Evolutionary conservation across 2,888 invertebrate genomes (phyloP).

Genomic region (Camponotus fellah): DNA sequence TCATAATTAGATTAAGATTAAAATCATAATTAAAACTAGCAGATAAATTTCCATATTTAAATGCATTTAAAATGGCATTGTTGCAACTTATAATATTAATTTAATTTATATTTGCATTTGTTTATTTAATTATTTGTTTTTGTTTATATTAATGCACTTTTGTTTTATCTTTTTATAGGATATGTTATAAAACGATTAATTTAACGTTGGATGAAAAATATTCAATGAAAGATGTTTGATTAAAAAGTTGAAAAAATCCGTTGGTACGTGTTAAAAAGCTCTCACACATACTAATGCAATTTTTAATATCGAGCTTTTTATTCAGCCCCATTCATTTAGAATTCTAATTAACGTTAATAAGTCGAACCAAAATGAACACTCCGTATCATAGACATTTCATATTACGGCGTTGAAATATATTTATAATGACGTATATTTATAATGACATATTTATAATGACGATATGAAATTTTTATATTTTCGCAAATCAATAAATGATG

Average conservation of each 20-base stretch:
- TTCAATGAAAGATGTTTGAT: slow-evolving; percentile 22
- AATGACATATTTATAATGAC: neutral
- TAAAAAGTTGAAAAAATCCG: slow-evolving; percentile 11
- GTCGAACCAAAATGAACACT: neutral
- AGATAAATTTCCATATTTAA: slow-evolving; percentile 1
- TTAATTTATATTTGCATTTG: slow-evolving; percentile 17
- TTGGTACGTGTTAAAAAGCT: neutral
- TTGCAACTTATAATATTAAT: slow-evolving; percentile 10
- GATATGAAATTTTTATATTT: neutral
- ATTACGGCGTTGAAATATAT: neutral
- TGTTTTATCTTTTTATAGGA: slow-evolving; percentile 14
- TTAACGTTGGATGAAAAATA: neutral
- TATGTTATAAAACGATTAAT: slow-evolving; percentile 14
- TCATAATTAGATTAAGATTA: neutral
- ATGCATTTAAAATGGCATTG: slow-evolving; percentile 5
- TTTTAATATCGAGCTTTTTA: slow-evolving; percentile 20
- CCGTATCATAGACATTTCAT: neutral
- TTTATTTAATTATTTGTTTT: slow-evolving; percentile 16
- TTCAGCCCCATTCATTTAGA: neutral
- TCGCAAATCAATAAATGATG: neutral
- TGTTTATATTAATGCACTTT: neutral
- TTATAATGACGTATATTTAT: neutral
- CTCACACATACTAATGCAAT: neutral
- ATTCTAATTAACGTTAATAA: slow-evolving; percentile 20
- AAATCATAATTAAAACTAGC: neutral